phyloP scores from a whole-genome alignment of 2,113 vertebrate genomes.

The Neotragus pygmaeus region DNA sequence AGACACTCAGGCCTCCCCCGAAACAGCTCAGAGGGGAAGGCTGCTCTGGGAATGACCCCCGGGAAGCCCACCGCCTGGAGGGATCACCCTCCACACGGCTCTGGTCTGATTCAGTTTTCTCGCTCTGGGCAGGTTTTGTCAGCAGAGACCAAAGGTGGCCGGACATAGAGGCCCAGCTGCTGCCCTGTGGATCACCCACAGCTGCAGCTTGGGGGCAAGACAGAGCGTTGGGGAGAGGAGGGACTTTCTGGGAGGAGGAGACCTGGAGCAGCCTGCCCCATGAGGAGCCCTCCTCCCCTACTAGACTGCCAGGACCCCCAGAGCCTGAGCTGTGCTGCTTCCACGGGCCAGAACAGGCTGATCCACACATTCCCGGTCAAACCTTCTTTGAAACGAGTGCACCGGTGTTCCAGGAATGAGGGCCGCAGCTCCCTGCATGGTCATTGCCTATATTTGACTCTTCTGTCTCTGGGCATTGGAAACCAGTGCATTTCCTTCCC shows the following conservation, averaged over 20 bases:
- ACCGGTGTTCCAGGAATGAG: background rate
- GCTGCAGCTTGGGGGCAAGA: rapidly evolving
- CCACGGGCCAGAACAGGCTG: background rate
- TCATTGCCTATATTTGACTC: background rate
- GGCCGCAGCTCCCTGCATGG: background rate
- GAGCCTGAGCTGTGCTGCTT: no score
- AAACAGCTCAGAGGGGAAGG: background rate
- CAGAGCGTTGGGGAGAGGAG: rapidly evolving
- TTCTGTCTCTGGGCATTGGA: background rate
- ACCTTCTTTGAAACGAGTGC: rapidly evolving
- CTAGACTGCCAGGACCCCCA: background rate
- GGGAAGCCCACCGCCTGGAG: background rate
- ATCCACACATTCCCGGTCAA: rapidly evolving
- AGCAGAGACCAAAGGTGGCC: no score
- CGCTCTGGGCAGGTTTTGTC: background rate
- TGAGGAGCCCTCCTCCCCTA: background rate
- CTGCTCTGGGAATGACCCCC: background rate
- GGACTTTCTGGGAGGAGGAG: background rate
- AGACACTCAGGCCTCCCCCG: background rate
- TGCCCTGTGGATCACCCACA: background rate
- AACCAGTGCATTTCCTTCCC: background rate
- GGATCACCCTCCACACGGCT: background rate
- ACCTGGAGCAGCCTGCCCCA: background rate
- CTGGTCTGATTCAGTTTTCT: background rate
- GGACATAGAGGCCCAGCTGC: background rate